These are phyloP conservation scores for Temnothorax longispinosus DNA, from an alignment of 1,140 invertebrate species.

Conservation along the genomic window DNA sequence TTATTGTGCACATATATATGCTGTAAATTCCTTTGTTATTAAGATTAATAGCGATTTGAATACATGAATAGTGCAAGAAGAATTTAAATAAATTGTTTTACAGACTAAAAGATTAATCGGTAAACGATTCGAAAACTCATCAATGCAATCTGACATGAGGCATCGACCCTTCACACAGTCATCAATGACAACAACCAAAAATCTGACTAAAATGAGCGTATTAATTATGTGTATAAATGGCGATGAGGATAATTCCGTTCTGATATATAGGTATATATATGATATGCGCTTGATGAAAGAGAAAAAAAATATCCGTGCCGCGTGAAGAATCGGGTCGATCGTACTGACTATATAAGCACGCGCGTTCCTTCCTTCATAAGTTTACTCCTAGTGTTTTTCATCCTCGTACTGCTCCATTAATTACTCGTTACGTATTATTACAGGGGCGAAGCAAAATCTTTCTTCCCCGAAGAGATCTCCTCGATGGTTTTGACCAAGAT, in stretches of 20 bases:
- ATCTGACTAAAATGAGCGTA: slow-evolving; percentile 84
- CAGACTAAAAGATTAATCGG: neutral
- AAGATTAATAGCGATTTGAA: neutral
- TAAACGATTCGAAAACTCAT: slow-evolving; percentile 89
- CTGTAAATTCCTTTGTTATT: neutral
- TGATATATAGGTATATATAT: neutral
- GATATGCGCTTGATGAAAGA: slow-evolving; percentile 26
- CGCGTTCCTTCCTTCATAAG: slow-evolving; percentile 51
- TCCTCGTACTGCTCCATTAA: slow-evolving; percentile 37
- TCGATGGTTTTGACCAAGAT: slow-evolving; percentile 93
- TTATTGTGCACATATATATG: neutral
- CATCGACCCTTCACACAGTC: slow-evolving; percentile 90
- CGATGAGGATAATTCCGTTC: neutral
- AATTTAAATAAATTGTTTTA: neutral
- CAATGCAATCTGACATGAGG: slow-evolving; percentile 89
- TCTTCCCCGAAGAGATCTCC: slow-evolving; percentile 57
- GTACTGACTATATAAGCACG: slow-evolving; percentile 30
- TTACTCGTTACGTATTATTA: slow-evolving; percentile 56
- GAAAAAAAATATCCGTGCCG: slow-evolving; percentile 26
- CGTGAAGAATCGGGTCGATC: slow-evolving; percentile 12
- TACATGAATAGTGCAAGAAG: neutral
- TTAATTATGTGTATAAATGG: slow-evolving; percentile 15
- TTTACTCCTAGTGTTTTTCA: slow-evolving; percentile 46
- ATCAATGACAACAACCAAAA: slow-evolving; percentile 88
- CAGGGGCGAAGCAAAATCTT: slow-evolving; percentile 45